phyloP scores from a whole-genome alignment of 2,797 vertebrate species.

The Benthosema pterotum region DNA sequence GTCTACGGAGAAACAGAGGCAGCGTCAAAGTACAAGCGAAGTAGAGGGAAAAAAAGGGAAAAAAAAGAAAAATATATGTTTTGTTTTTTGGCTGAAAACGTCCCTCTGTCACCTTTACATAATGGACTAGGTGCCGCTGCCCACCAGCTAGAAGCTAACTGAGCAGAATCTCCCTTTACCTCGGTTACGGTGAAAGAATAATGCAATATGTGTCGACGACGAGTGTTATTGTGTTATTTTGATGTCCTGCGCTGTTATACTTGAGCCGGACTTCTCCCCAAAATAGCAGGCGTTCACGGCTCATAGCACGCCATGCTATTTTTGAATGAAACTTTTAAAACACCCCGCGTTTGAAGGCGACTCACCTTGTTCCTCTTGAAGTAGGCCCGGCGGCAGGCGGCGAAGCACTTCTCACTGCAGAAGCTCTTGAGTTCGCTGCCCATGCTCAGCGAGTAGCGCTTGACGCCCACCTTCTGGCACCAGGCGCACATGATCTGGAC shows the following conservation, averaged over 20 bases:
- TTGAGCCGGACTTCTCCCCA: not conserved
- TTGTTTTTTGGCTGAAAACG: too few relatives aligned
- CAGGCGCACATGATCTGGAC: constrained; percentile 99
- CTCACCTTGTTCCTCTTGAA: constrained; percentile 99
- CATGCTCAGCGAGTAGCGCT: constrained; percentile 99
- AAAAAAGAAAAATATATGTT: too few relatives aligned
- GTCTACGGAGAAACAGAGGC: too few relatives aligned
- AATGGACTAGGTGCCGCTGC: constrained; percentile 3
- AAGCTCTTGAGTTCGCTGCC: constrained; percentile 99
- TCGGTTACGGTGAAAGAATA: not conserved
- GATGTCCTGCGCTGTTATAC: not conserved
- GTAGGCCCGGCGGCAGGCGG: constrained; percentile 97
- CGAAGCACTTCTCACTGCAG: constrained; percentile 99
- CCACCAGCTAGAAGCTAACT: not conserved
- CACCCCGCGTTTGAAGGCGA: too few relatives aligned
- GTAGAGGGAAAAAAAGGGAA: too few relatives aligned
- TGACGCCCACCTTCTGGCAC: constrained; percentile 99
- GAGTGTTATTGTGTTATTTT: not conserved
- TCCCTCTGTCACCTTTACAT: too few relatives aligned
- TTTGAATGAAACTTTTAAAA: too few relatives aligned
- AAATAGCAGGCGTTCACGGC: too few relatives aligned
- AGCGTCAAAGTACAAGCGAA: too few relatives aligned
- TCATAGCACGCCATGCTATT: too few relatives aligned
- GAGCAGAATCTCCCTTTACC: not conserved
- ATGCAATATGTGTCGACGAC: not conserved